Evolutionary conservation across 2,797 vertebrate genomes (phyloP).

Genomic region (Lutjanus argentimaculatus): DNA sequence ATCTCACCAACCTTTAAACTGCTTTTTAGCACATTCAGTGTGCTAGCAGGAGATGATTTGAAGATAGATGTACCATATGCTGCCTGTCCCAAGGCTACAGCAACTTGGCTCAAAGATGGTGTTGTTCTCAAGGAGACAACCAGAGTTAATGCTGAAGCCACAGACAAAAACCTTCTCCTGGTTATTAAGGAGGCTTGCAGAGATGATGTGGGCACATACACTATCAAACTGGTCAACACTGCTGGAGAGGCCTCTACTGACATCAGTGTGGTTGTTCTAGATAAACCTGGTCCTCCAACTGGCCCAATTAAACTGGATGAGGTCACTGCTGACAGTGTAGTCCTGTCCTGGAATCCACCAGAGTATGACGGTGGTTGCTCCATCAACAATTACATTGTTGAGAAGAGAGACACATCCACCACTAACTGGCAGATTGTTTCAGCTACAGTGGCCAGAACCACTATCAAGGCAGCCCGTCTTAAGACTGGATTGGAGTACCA

Average conservation of each 20-base stretch:
- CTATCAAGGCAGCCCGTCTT: conserved; percentile 93
- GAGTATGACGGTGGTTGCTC: conserved; percentile 95
- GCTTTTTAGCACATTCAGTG: conserved; percentile 93
- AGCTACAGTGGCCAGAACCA: conserved; percentile 98
- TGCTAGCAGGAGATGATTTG: conserved; percentile 95
- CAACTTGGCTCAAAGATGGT: conserved; percentile 93
- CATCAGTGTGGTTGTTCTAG: conserved; percentile 93
- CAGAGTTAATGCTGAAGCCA: conserved; percentile 93
- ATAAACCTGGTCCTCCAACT: conserved; percentile 97
- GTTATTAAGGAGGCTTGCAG: conserved; percentile 95
- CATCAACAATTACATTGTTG: conserved; percentile 98
- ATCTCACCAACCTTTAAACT: conserved; percentile 94
- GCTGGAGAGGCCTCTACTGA: conserved; percentile 92
- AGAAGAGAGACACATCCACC: conserved; percentile 98
- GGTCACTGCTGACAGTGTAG: conserved; percentile 94
- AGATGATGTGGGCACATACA: conserved; percentile 96
- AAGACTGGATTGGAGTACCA: conserved; percentile 98
- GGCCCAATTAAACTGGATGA: conserved; percentile 97
- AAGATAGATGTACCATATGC: conserved; percentile 95
- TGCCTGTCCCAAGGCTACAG: conserved; percentile 92
- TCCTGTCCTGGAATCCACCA: conserved; percentile 94
- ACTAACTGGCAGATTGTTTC: conserved; percentile 98
- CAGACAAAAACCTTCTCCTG: conserved; percentile 89
- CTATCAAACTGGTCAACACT: conserved; percentile 91
- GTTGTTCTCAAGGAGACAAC: conserved; percentile 94